phyloP scores from a whole-genome alignment of 2,113 vertebrate genomes.

The Syngnathoides biaculeatus region DNA sequence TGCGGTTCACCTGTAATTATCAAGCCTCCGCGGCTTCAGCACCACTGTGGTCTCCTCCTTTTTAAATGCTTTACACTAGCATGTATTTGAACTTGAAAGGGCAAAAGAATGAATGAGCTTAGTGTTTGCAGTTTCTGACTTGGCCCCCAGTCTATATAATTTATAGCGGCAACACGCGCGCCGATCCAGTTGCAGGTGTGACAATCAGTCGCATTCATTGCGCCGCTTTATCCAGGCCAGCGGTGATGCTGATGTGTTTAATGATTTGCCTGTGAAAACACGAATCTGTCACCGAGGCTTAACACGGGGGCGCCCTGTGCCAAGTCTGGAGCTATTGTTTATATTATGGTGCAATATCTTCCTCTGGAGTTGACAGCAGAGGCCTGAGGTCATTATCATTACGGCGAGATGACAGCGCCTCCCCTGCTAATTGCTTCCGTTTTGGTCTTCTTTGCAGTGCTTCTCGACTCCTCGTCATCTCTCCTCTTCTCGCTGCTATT shows the following conservation, averaged over 20 bases:
- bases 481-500: conserved; percentile 75
- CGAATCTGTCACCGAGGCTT: conserved; percentile 50
- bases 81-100: conserved; percentile 71
- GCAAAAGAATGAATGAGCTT: conserved; percentile 66
- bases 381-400: conserved; percentile 61
- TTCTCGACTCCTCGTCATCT: conserved; percentile 74
- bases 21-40: conserved; percentile 67
- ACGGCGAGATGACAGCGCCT: conserved; percentile 60
- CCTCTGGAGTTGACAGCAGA: conserved; percentile 54
- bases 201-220: conserved; percentile 65
- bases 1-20: conserved; percentile 73
- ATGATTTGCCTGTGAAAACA: conserved; percentile 68
- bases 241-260: conserved; percentile 53
- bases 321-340: conserved; percentile 68
- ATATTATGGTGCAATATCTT: conserved; percentile 64
- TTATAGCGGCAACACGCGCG: conserved; percentile 53
- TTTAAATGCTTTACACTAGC: conserved; percentile 63
- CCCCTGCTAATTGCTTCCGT: conserved; percentile 64
- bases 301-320: conserved; percentile 29
- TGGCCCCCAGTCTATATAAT: conserved; percentile 61
- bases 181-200: conserved; percentile 71
- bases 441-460: conserved; percentile 63
- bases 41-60: conserved; percentile 47
- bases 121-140: conserved; percentile 62
- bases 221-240: conserved; percentile 33